Evolutionary conservation across 2,113 vertebrate species (phyloP).

Genomic region (Sinocyclocheilus rhinocerous): DNA sequence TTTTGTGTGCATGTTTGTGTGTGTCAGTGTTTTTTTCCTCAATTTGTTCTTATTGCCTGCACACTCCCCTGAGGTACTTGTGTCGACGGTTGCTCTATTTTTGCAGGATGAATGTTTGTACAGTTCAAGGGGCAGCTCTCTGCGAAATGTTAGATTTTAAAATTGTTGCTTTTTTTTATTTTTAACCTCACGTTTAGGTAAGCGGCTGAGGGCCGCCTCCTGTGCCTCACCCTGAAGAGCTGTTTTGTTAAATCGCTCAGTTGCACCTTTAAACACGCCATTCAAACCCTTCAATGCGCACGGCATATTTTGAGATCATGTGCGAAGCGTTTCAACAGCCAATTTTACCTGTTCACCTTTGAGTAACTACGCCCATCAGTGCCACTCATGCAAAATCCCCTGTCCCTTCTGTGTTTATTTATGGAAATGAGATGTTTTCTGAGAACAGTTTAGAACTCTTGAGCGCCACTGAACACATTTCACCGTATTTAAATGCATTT

Average conservation of each 20-base stretch:
- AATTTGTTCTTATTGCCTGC: conserved; percentile 35
- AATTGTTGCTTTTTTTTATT: background rate
- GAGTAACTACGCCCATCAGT: background rate
- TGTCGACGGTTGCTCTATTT: conserved; percentile 38
- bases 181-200: background rate
- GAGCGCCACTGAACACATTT: background rate
- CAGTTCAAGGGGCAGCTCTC: conserved; percentile 31
- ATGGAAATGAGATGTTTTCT: background rate
- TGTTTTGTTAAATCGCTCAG: conserved; percentile 9
- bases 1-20: background rate
- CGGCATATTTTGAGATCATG: background rate
- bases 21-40: background rate
- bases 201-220: background rate
- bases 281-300: background rate
- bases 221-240: background rate
- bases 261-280: conserved; percentile 13
- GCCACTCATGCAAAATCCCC: background rate
- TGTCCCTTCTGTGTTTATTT: background rate
- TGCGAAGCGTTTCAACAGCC: background rate
- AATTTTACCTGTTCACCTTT: background rate
- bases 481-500: background rate
- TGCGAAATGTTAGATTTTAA: background rate
- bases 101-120: conserved; percentile 35
- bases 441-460: background rate
- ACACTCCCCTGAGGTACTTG: conserved; percentile 36